These are phyloP conservation scores for Nebria brevicollis DNA, from an alignment of 2,888 invertebrate species.

Conservation along the genomic window DNA sequence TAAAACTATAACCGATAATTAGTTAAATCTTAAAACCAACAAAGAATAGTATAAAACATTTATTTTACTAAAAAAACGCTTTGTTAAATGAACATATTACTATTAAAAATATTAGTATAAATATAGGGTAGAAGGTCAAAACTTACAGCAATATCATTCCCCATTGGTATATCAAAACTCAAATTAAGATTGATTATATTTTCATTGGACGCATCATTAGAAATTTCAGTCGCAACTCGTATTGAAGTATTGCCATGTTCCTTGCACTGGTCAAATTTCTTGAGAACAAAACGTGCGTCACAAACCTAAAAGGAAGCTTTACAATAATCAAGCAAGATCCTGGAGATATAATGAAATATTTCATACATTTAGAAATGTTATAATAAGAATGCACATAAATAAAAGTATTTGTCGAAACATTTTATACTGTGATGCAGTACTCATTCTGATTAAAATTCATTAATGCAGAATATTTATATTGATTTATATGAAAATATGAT, in stretches of 20 bases:
- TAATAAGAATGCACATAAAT: too few species aligned
- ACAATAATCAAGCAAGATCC: too few species aligned
- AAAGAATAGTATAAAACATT: too few species aligned
- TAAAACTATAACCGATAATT: too few species aligned
- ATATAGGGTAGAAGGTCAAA: background rate
- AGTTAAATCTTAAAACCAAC: too few species aligned
- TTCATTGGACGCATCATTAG: background rate
- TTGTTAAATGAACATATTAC: background rate
- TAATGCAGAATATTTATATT: too few species aligned
- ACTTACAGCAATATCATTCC: background rate
- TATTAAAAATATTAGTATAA: background rate
- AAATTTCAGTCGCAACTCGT: background rate
- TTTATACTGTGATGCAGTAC: too few species aligned
- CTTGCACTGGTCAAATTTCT: background rate
- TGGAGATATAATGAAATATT: too few species aligned
- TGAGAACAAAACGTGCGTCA: background rate
- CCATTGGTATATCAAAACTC: background rate
- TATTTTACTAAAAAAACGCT: background rate
- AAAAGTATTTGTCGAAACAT: too few species aligned
- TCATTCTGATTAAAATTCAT: too few species aligned
- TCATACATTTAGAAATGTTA: too few species aligned
- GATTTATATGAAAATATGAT: too few species aligned
- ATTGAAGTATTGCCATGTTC: background rate
- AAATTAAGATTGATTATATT: background rate
- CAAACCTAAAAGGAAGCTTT: background rate